Percentiles rank a stretch among this genome's conserved stretches.
phyloP scores from a whole-genome alignment of 1,140 invertebrate genomes.

The Drosophila nikananu region DNA sequence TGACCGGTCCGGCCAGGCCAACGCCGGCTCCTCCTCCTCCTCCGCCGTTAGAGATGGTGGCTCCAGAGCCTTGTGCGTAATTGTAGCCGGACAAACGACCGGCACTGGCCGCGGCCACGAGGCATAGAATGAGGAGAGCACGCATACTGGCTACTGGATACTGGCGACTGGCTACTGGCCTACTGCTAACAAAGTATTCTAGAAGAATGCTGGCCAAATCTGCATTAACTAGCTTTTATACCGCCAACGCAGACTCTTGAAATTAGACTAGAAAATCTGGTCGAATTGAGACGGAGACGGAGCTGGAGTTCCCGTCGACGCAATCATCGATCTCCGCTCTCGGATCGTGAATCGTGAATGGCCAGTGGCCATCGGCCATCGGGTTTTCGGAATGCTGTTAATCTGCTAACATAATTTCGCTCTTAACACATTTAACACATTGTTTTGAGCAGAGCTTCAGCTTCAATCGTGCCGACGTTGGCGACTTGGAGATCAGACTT shows the following conservation, averaged over 20 bases:
- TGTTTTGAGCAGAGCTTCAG: conserved; percentile 64
- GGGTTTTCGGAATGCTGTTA: conserved; percentile 75
- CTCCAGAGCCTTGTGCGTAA: conserved; percentile 55
- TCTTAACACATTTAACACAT: conserved; percentile 84
- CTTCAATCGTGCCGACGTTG: conserved; percentile 64
- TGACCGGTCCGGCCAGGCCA: conserved; percentile 56
- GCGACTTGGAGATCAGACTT: conserved; percentile 25
- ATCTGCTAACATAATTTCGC: conserved; percentile 84
- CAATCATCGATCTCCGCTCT: conserved; percentile 31
- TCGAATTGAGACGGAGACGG: conserved; percentile 68
- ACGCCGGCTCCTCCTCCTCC: conserved; percentile 7
- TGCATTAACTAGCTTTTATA: conserved; percentile 78
- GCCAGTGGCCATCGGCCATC: conserved; percentile 63
- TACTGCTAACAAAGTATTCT: conserved; percentile 47
- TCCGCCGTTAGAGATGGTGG: conserved; percentile 12
- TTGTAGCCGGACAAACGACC: conserved; percentile 73
- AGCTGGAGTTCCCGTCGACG: conserved; percentile 22
- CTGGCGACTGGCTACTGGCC: conserved; percentile 16
- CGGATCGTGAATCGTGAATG: conserved; percentile 42
- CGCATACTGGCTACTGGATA: conserved; percentile 57
- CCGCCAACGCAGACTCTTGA: conserved; percentile 66
- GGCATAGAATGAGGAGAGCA: conserved; percentile 65
- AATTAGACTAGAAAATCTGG: conserved; percentile 73
- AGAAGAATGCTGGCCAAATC: conserved; percentile 60
- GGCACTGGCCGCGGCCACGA: conserved; percentile 64